Percentiles rank a stretch among this genome's conserved stretches.
phyloP scores from a whole-genome alignment of 2,797 vertebrate genomes.

The Chaetodon trifasciatus region DNA sequence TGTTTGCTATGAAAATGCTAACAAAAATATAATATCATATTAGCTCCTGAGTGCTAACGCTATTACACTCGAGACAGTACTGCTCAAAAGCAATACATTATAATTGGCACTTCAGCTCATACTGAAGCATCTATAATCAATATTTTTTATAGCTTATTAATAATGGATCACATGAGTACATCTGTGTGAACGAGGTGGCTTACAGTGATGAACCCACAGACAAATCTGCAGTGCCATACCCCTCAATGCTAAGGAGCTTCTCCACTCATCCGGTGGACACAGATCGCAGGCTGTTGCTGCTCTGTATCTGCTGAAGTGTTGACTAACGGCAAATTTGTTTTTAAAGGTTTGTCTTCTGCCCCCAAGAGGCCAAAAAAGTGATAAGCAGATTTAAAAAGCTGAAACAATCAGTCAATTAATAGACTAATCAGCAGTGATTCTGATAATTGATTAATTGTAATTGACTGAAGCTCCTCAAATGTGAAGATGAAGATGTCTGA shows the following conservation, averaged over 20 bases:
- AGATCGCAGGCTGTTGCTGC: neutral
- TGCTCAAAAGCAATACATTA: neutral
- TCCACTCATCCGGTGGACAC: neutral
- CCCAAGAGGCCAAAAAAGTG: neutral
- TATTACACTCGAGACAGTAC: neutral
- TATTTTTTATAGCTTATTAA: neutral
- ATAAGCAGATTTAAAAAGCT: neutral
- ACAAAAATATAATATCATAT: neutral
- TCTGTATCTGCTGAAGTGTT: neutral
- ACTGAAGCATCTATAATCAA: neutral
- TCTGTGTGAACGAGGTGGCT: neutral
- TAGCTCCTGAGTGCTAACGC: neutral
- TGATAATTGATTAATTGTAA: too few relatives aligned
- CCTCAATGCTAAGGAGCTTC: too few relatives aligned
- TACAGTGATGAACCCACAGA: neutral
- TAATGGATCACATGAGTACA: constrained; percentile 6
- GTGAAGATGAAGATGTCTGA: neutral
- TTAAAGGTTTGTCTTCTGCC: neutral
- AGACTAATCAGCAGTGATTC: too few relatives aligned
- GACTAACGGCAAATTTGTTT: neutral
- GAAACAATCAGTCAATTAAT: too few relatives aligned
- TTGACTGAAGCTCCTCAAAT: too few relatives aligned
- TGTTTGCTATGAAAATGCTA: neutral
- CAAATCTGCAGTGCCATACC: neutral
- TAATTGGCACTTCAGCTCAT: neutral